A percentile compares a stretch with the other conserved stretches of the same genome.
phyloP scores from a whole-genome alignment of 2,888 invertebrate species.

The Nemotelus pantherinus region DNA sequence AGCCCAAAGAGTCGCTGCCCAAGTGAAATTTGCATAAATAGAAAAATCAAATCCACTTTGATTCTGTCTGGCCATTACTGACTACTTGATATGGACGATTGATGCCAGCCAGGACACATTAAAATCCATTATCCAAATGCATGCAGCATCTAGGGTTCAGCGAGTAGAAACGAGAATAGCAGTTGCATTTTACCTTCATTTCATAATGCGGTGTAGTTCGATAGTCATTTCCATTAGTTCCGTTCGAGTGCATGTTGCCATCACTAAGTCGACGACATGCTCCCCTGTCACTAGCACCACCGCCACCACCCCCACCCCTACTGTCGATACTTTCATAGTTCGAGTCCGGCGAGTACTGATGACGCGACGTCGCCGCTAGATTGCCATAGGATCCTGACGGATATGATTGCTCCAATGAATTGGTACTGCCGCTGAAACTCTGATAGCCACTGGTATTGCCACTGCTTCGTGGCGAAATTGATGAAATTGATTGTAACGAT shows the following conservation, averaged over 20 bases:
- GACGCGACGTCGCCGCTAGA: conserved; percentile 50
- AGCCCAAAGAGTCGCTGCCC: too few species aligned
- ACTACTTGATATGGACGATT: not conserved
- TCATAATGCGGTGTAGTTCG: conserved; percentile 60
- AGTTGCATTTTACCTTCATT: conserved; percentile 54
- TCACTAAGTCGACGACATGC: conserved; percentile 49
- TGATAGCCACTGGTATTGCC: conserved; percentile 65
- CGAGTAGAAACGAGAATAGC: not conserved
- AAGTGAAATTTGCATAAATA: too few species aligned
- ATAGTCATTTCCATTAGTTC: conserved; percentile 54
- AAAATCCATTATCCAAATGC: not conserved
- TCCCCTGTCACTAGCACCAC: not conserved
- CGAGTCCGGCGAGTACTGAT: conserved; percentile 62
- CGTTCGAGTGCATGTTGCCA: conserved; percentile 49
- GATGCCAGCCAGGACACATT: not conserved
- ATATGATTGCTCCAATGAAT: conserved; percentile 63
- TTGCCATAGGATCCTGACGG: conserved; percentile 55
- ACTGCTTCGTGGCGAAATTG: conserved; percentile 57
- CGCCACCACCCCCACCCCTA: not conserved
- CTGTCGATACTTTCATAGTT: conserved; percentile 58
- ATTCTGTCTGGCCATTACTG: not conserved
- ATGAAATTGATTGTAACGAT: conserved; percentile 22
- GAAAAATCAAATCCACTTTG: too few species aligned
- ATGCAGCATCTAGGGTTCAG: not conserved
- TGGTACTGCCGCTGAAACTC: conserved; percentile 64